Evolutionary conservation across 2,113 vertebrate species (phyloP).

Genomic region (Vicugna pacos): DNA sequence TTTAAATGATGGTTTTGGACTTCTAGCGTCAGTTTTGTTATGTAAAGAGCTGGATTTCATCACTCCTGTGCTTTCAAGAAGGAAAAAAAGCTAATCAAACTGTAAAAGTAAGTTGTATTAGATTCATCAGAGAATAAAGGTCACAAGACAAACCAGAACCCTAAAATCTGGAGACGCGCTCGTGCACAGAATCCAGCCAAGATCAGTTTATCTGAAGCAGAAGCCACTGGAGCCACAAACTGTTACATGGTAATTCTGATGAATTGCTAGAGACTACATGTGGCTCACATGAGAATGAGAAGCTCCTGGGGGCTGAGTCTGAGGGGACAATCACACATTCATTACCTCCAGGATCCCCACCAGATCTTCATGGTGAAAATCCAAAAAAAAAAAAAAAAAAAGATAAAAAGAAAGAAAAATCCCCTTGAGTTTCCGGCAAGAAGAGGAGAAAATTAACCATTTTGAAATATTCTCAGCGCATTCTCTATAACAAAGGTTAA

Average conservation of each 20-base stretch:
- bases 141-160: background rate
- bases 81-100: background rate
- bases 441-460: background rate
- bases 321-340: background rate
- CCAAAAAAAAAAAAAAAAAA: background rate
- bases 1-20: background rate
- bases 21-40: background rate
- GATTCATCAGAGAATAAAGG: background rate
- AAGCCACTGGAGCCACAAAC: background rate
- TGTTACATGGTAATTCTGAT: background rate
- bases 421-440: background rate
- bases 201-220: background rate
- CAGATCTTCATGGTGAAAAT: background rate
- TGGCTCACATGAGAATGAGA: background rate
- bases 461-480: background rate
- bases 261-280: background rate
- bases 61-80: background rate
- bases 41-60: background rate
- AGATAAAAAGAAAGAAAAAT: background rate
- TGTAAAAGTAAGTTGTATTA: background rate
- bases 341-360: background rate
- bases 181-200: background rate
- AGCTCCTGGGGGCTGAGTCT: background rate
- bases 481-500: background rate
- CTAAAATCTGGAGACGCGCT: background rate